Percentiles rank a stretch among this genome's conserved stretches.
Conservation (phyloP, 2,888 invertebrate species). For the Odontocolon sp. region DNA sequence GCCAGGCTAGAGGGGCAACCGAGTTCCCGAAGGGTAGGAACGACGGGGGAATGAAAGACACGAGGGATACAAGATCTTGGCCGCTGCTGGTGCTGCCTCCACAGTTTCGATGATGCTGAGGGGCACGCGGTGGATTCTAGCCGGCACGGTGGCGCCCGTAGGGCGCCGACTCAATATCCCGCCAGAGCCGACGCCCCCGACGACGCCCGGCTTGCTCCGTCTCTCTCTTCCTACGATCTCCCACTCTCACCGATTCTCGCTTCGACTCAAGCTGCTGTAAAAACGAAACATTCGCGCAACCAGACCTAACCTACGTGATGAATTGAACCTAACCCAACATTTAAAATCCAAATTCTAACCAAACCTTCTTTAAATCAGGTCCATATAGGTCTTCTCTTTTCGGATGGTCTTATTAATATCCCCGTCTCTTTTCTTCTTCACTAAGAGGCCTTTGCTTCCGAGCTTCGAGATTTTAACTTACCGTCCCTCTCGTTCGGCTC, state of each 20-base stretch:
- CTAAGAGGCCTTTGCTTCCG: too few relatives aligned
- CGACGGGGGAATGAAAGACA: conserved; percentile 41
- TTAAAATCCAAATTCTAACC: neutral
- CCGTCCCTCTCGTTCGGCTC: too few relatives aligned
- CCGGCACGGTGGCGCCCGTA: conserved; percentile 77
- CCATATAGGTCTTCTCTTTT: too few relatives aligned
- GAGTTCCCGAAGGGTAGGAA: conserved; percentile 3
- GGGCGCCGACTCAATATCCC: conserved; percentile 74
- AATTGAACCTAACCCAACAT: neutral
- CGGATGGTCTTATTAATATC: too few relatives aligned
- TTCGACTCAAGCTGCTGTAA: conserved; percentile 25
- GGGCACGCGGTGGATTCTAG: conserved; percentile 62
- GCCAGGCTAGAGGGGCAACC: conserved; percentile 39
- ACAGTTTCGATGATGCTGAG: conserved; percentile 53
- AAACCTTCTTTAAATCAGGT: too few relatives aligned
- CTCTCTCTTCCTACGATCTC: conserved; percentile 27
- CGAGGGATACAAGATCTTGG: conserved; percentile 42
- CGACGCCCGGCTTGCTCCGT: conserved; percentile 46
- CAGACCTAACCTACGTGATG: conserved; percentile 16
- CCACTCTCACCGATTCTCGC: conserved; percentile 5
- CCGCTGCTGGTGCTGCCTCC: conserved; percentile 46
- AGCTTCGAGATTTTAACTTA: too few relatives aligned
- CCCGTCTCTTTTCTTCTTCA: too few relatives aligned
- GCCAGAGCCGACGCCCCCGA: conserved; percentile 67
- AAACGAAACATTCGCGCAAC: neutral